These are phyloP conservation scores for Stenurella melanura DNA, from an alignment of 2,888 invertebrate genomes.

Conservation along the genomic window DNA sequence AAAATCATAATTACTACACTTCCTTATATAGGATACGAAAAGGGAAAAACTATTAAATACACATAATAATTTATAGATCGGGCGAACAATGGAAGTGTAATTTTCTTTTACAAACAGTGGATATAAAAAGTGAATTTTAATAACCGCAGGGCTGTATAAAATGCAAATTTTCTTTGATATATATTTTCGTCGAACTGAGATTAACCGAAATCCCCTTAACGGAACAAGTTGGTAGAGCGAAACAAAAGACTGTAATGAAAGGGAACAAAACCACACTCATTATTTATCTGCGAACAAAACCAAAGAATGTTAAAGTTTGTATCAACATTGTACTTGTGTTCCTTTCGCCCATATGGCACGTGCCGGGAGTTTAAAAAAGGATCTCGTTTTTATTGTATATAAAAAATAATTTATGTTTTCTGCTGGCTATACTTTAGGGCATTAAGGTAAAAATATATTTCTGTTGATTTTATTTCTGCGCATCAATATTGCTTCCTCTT, in stretches of 20 bases:
- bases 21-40: too few species aligned
- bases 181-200: slow-evolving; percentile 37
- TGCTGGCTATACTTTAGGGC: not conserved
- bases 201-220: slow-evolving; percentile 42
- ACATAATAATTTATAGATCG: not conserved
- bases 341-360: slow-evolving; percentile 47
- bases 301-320: slow-evolving; percentile 50
- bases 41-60: not conserved
- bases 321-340: slow-evolving; percentile 45
- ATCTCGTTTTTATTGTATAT: slow-evolving; percentile 31
- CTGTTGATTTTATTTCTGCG: not conserved
- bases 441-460: not conserved
- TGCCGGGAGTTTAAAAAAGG: slow-evolving; percentile 42
- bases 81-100: not conserved
- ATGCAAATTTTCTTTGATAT: slow-evolving; percentile 24
- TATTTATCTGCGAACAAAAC: slow-evolving; percentile 51
- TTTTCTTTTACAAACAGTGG: not conserved
- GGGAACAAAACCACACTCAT: slow-evolving; percentile 47
- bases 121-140: slow-evolving; percentile 7
- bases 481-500: too few species aligned
- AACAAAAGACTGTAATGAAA: slow-evolving; percentile 50
- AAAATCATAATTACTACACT: too few species aligned
- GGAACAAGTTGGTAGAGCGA: slow-evolving; percentile 38
- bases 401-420: not conserved
- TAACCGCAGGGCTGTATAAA: slow-evolving; percentile 10